Conservation (phyloP, 1,140 invertebrate species). For the Phymorhynchus buccinoides region DNA sequence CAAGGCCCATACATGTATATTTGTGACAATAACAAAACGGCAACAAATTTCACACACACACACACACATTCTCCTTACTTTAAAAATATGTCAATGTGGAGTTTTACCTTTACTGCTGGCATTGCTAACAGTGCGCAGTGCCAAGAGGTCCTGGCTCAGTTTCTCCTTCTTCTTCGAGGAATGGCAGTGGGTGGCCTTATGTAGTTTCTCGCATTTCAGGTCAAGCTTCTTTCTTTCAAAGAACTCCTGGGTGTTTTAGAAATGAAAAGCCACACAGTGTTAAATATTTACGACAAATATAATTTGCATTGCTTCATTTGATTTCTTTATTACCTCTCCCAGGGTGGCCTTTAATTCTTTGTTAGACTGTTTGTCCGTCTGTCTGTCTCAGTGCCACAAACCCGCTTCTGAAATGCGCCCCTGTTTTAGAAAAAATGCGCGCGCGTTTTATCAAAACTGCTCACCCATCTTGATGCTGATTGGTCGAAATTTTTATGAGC, state of each 20-base stretch:
- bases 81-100: not conserved
- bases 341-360: not conserved
- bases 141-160: conserved; percentile 56
- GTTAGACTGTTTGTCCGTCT: not conserved
- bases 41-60: not conserved
- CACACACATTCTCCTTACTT: not conserved
- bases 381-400: not conserved
- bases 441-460: too few species aligned
- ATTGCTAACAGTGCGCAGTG: conserved; percentile 53
- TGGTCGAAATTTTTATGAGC: too few species aligned
- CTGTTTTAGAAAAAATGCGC: not conserved
- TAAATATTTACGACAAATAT: not conserved
- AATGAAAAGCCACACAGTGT: not conserved
- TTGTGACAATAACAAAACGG: too few species aligned
- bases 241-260: conserved; percentile 53
- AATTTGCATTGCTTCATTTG: not conserved
- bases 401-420: not conserved
- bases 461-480: too few species aligned
- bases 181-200: conserved; percentile 32
- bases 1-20: not conserved
- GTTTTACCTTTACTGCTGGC: conserved; percentile 26
- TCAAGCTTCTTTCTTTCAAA: conserved; percentile 59
- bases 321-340: not conserved
- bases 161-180: conserved; percentile 40
- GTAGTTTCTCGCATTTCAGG: conserved; percentile 19